Evolutionary conservation across 2,888 invertebrate genomes (phyloP).

Genomic region (Stenurella melanura): DNA sequence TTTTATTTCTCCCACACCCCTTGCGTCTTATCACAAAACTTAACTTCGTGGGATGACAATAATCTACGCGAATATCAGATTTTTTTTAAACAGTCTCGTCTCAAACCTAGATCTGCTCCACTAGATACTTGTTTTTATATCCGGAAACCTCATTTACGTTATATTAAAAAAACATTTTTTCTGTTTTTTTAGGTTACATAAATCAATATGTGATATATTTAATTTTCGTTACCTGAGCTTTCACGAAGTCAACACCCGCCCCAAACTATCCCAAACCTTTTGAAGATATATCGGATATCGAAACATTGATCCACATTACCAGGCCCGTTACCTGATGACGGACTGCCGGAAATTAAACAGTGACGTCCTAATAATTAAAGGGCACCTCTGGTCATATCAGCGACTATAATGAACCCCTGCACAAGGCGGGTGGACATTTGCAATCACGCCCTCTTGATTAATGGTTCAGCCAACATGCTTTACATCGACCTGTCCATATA

Average conservation of each 20-base stretch:
- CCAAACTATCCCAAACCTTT: not conserved
- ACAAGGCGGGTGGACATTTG: conserved; percentile 63
- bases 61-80: too few relatives aligned
- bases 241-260: not conserved
- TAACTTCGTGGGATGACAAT: too few relatives aligned
- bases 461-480: conserved; percentile 69
- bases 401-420: conserved; percentile 64
- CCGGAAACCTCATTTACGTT: too few relatives aligned
- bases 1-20: too few relatives aligned
- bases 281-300: conserved; percentile 29
- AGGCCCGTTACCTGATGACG: conserved; percentile 58
- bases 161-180: too few relatives aligned
- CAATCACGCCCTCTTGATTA: conserved; percentile 70
- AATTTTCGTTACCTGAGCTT: not conserved
- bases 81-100: too few relatives aligned
- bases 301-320: conserved; percentile 37
- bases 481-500: conserved; percentile 71
- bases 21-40: too few relatives aligned
- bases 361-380: conserved; percentile 64
- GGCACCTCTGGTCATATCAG: conserved; percentile 64
- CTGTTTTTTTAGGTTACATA: too few relatives aligned
- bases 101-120: too few relatives aligned
- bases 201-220: not conserved
- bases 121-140: too few relatives aligned
- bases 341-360: conserved; percentile 64